Conservation (phyloP, 2,888 invertebrate species). For the Phortica magna region DNA sequence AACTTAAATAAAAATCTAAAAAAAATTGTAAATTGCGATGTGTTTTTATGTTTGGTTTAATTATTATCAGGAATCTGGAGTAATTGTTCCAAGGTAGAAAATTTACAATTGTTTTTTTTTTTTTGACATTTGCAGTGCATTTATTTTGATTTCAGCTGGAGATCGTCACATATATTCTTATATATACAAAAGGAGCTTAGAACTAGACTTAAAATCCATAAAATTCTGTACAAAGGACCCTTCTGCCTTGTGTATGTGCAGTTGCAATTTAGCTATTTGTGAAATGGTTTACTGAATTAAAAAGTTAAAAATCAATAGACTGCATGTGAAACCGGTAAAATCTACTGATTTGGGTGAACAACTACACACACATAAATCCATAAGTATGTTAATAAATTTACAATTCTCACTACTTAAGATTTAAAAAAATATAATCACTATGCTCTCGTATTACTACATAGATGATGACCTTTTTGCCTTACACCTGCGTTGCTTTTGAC, state of each 20-base stretch:
- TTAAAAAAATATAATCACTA: conserved; percentile 23
- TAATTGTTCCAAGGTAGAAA: not conserved
- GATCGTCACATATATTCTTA: conserved; percentile 52
- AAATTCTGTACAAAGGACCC: conserved; percentile 36
- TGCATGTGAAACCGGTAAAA: conserved; percentile 15
- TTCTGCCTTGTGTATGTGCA: not conserved
- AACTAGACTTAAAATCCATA: conserved; percentile 37
- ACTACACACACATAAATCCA: not conserved
- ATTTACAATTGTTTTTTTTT: not conserved
- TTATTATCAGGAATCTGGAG: not conserved
- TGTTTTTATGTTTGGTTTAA: not conserved
- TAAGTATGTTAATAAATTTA: not conserved
- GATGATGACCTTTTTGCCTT: too few relatives aligned
- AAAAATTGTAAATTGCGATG: conserved; percentile 56
- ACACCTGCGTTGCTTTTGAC: not conserved
- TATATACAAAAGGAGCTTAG: conserved; percentile 57
- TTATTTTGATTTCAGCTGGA: conserved; percentile 59
- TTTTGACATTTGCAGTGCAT: conserved; percentile 34
- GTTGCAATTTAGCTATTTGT: not conserved
- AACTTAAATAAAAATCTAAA: conserved; percentile 69
- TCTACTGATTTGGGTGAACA: not conserved
- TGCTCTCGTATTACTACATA: not conserved
- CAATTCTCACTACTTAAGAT: conserved; percentile 16
- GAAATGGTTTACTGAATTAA: not conserved
- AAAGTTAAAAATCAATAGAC: too few relatives aligned